phyloP scores from a whole-genome alignment of 2,797 vertebrate species.

The Schizopygopsis malacanthus region DNA sequence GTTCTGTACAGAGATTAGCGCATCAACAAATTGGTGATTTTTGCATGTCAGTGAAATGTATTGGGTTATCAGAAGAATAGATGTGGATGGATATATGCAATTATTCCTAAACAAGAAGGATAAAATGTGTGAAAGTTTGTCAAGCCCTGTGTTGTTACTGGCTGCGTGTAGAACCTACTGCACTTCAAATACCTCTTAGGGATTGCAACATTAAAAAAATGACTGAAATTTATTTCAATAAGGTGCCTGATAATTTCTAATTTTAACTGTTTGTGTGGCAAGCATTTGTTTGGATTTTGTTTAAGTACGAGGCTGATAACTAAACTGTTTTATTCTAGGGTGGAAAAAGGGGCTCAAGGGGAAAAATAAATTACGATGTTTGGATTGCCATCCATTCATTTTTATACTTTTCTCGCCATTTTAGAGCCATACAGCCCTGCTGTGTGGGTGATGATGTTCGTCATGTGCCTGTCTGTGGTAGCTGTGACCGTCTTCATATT shows the following conservation, averaged over 20 bases:
- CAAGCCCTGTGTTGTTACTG: not conserved
- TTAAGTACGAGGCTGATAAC: not conserved
- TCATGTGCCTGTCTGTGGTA: conserved; percentile 95
- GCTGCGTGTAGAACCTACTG: not conserved
- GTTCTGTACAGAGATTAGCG: not conserved
- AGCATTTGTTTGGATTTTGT: not conserved
- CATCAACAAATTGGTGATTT: not conserved
- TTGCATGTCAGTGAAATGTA: not conserved
- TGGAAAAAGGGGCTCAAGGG: not conserved
- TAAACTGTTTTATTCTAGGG: not conserved
- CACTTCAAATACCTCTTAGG: not conserved
- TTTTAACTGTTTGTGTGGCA: not conserved
- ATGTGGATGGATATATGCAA: not conserved
- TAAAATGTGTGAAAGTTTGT: not conserved
- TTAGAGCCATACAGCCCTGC: conserved; percentile 94
- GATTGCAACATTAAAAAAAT: not conserved
- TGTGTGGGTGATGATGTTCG: conserved; percentile 98
- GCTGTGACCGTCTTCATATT: conserved; percentile 97
- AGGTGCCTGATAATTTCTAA: not conserved
- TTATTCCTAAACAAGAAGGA: not conserved
- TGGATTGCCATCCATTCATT: not conserved
- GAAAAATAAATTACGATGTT: not conserved
- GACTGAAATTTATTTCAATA: not conserved
- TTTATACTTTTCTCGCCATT: conserved; percentile 37
- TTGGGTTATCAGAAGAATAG: not conserved